Conservation (phyloP, 1,140 invertebrate species). For the Patella vulgata region DNA sequence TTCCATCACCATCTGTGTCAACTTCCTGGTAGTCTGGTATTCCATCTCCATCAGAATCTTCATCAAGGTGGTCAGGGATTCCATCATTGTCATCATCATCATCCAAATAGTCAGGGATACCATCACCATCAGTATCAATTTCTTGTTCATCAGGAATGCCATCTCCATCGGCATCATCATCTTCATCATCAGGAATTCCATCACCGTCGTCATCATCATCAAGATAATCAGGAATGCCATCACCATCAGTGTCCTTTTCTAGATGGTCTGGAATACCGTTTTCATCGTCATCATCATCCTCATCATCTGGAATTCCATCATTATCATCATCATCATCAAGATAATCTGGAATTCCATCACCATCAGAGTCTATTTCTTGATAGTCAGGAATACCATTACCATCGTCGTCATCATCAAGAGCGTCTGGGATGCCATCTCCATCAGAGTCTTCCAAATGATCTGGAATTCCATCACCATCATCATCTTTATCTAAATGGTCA, state of each 20-base stretch:
- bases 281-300: slow-evolving; percentile 50
- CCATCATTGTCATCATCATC: slow-evolving; percentile 51
- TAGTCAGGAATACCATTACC: slow-evolving; percentile 58
- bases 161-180: slow-evolving; percentile 52
- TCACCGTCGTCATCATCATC: slow-evolving; percentile 54
- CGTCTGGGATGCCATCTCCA: slow-evolving; percentile 58
- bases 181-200: slow-evolving; percentile 58
- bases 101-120: slow-evolving; percentile 42
- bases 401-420: slow-evolving; percentile 52
- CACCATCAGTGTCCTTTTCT: slow-evolving; percentile 49
- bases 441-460: slow-evolving; percentile 53
- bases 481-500: slow-evolving; percentile 50
- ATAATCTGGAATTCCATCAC: slow-evolving; percentile 54
- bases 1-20: slow-evolving; percentile 51
- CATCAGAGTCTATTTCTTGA: slow-evolving; percentile 51
- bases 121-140: slow-evolving; percentile 46
- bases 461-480: slow-evolving; percentile 52
- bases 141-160: slow-evolving; percentile 51
- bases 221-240: slow-evolving; percentile 50
- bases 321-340: slow-evolving; percentile 46
- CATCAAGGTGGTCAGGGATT: slow-evolving; percentile 46
- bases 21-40: slow-evolving; percentile 45
- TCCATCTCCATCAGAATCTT: slow-evolving; percentile 53
- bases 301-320: slow-evolving; percentile 56
- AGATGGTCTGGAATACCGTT: slow-evolving; percentile 56